These are phyloP conservation scores for Sussaba pulchella DNA, from an alignment of 2,888 invertebrate genomes.

Conservation along the genomic window DNA sequence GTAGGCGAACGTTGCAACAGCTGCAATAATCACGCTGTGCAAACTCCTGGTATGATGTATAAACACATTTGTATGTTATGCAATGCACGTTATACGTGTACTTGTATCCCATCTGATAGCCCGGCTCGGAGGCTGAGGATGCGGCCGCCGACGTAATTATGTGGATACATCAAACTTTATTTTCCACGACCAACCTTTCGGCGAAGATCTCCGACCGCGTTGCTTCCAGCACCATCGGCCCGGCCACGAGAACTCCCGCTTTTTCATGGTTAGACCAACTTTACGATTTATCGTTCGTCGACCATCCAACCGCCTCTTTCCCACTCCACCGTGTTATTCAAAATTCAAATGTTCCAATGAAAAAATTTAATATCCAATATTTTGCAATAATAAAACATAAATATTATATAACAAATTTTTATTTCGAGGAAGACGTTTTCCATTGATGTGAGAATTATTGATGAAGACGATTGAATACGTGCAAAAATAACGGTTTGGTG, in stretches of 20 bases:
- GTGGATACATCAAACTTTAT: constrained; percentile 78
- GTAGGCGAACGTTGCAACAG: constrained; percentile 57
- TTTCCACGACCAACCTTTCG: constrained; percentile 58
- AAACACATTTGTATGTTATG: constrained; percentile 15
- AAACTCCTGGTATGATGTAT: constrained; percentile 42
- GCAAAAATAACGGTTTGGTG: too few species aligned
- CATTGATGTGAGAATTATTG: too few species aligned
- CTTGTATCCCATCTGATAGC: constrained; percentile 55
- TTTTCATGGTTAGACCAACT: constrained; percentile 57
- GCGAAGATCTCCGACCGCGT: constrained; percentile 57
- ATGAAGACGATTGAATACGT: too few species aligned
- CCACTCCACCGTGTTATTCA: constrained; percentile 20
- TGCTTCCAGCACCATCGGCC: constrained; percentile 44
- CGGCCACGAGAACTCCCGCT: constrained; percentile 41
- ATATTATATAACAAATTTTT: background rate
- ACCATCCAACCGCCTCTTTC: constrained; percentile 18
- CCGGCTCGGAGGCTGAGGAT: constrained; percentile 48
- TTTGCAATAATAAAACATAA: background rate
- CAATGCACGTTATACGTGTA: constrained; percentile 36
- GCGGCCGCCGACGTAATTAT: constrained; percentile 77
- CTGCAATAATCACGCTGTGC: constrained; percentile 64
- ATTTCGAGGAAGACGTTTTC: too few species aligned
- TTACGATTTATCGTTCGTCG: constrained; percentile 63
- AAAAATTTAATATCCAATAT: background rate
- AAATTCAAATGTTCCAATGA: constrained; percentile 2